A percentile compares a stretch with the other conserved stretches of the same genome.
These are phyloP conservation scores for Sinocyclocheilus rhinocerous DNA, from an alignment of 2,113 vertebrate species.

Conservation along the genomic window DNA sequence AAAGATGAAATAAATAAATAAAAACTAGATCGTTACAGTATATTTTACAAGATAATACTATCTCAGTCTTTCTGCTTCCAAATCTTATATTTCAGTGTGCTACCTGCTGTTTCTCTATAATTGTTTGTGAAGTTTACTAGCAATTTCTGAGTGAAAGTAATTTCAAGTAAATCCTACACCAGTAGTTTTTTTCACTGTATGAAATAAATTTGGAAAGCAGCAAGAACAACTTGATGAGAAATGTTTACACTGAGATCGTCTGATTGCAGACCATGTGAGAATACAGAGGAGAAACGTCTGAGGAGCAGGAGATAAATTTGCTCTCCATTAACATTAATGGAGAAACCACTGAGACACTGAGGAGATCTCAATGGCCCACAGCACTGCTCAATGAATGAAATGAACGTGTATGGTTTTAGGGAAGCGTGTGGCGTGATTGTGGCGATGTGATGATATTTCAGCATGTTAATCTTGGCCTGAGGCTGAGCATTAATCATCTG, in stretches of 20 bases:
- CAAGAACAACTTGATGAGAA: no score
- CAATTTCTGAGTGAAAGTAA: not conserved
- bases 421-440: not conserved
- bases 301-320: not conserved
- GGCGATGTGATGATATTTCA: slow-evolving; percentile 37
- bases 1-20: not conserved
- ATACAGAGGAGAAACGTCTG: not conserved
- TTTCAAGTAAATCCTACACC: no score
- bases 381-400: not conserved
- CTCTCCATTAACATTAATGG: not conserved
- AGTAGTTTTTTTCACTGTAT: no score
- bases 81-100: not conserved
- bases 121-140: not conserved
- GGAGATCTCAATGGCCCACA: not conserved
- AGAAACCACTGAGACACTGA: not conserved
- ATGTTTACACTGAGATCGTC: no score
- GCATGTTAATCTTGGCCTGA: slow-evolving; percentile 2
- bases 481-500: slow-evolving; percentile 53
- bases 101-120: not conserved
- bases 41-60: not conserved
- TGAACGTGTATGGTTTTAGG: not conserved
- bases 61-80: not conserved
- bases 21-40: not conserved
- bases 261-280: not conserved
- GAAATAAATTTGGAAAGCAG: no score